These are phyloP conservation scores for Chrysolina americana DNA, from an alignment of 2,888 invertebrate species.

Conservation along the genomic window DNA sequence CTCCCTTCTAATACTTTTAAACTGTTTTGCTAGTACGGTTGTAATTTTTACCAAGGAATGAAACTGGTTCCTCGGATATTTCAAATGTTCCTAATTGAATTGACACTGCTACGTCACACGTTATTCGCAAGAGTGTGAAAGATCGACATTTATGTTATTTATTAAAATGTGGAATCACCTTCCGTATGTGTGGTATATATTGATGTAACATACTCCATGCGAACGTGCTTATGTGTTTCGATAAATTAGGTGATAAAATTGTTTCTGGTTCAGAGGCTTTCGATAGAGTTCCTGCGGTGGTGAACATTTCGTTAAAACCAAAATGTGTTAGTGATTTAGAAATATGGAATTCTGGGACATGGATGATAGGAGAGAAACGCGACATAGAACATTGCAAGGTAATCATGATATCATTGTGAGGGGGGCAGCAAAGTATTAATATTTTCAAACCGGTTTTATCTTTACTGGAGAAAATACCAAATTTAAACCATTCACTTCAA, in stretches of 20 bases:
- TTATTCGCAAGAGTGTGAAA: conserved; percentile 1
- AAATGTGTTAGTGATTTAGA: conserved; percentile 49
- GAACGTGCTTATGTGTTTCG: not conserved
- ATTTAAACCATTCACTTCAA: too few species aligned
- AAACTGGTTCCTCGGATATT: not conserved
- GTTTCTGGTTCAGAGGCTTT: not conserved
- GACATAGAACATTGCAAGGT: conserved; percentile 60
- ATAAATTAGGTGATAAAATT: conserved; percentile 15
- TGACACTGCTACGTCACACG: not conserved
- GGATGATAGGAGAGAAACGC: conserved; percentile 65
- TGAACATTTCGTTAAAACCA: conserved; percentile 10
- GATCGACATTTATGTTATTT: not conserved
- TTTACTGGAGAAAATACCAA: too few species aligned
- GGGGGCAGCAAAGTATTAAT: too few species aligned
- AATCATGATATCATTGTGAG: conserved; percentile 23
- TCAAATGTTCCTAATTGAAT: not conserved
- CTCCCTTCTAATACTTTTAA: conserved; percentile 17
- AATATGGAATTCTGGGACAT: conserved; percentile 69
- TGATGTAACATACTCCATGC: not conserved
- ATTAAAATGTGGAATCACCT: not conserved
- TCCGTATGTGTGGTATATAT: not conserved
- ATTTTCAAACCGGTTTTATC: too few species aligned
- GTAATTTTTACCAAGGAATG: conserved; percentile 35
- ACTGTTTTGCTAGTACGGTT: conserved; percentile 1
- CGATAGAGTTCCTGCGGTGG: not conserved